Evolutionary conservation across 2,113 vertebrate genomes (phyloP), one percentile per base, ranked within the genome.

Genomic region (Scomber colias): DNA sequence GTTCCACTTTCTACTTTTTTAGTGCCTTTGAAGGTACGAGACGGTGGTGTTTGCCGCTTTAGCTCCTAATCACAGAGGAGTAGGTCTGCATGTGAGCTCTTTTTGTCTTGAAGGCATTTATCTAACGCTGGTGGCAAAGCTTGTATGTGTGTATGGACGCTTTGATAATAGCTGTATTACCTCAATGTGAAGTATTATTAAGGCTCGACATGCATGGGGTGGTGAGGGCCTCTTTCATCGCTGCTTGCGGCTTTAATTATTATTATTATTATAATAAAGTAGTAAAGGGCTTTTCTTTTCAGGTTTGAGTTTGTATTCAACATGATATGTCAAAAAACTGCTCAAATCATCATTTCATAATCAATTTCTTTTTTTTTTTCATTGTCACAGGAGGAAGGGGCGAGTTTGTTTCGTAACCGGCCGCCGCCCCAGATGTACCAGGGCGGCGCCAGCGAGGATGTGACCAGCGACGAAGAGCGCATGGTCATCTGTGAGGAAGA

Each of bases 401-500:
- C 73, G 0, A 24, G 75, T 54, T 70, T 89, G 71, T 93, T 93
- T 54, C 87, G 77, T 10, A 76, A 73, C 9, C 83, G 81, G 50
- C 83, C 68, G 0, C 88, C 62, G 45, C 51, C 92, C 1, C 92
- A 88, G 5, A 89, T 95, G 27, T 93, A 93, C 45, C 94, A 95
- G 57, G 94, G 95, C 3, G 88, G 94, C 0, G 95, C 63, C 83
- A 96, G 96, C 4, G 96, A 97, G 87, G 96, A 97, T 89, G 96
- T 97, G 96, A 97, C 96, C 77, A 97, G 96, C 30, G 96, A 97
- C 0, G 96, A 97, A 75, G 96, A 97, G 74, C 95, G 96, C 55
- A 97, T 97, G 96, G 96, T 97, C 76, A 97, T 97, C 92, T 97
- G 96, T 59, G 96, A 97, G 82, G 96, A 97, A 68, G 96, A 97